A percentile compares a stretch with the other conserved stretches of the same genome.
These are phyloP conservation scores for Pogonophryne albipinna DNA, from an alignment of 2,797 vertebrate genomes.

Conservation along the genomic window DNA sequence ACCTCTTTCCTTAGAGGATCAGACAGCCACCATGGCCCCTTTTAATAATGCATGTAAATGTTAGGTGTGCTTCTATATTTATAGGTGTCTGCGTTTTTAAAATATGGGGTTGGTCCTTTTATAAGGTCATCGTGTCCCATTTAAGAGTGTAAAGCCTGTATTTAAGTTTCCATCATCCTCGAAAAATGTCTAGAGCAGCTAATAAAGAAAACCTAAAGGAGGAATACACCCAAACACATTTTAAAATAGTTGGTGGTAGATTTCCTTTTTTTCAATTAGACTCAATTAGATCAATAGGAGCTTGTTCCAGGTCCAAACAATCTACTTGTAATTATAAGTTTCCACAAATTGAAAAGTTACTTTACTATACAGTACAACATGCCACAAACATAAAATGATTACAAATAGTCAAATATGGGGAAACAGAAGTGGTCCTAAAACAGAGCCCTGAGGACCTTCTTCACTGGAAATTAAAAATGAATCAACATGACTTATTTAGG, in stretches of 20 bases:
- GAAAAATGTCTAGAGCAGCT: neutral
- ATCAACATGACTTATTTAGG: neutral
- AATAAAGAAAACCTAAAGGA: neutral
- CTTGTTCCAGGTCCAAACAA: neutral
- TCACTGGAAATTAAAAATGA: neutral
- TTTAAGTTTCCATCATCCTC: constrained; percentile 31
- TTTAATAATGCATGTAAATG: constrained; percentile 20
- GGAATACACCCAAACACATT: neutral
- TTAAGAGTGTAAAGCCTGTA: constrained; percentile 14
- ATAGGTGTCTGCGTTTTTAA: constrained; percentile 14
- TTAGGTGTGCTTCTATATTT: constrained; percentile 51
- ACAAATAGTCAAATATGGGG: no score
- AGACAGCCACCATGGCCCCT: neutral
- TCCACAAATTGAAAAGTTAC: neutral
- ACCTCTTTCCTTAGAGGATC: neutral
- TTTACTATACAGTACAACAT: neutral
- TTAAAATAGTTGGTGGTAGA: neutral
- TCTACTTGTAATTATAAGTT: neutral
- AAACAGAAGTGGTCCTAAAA: neutral
- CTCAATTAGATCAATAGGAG: neutral
- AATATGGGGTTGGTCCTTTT: constrained; percentile 41
- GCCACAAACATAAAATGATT: neutral
- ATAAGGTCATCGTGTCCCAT: constrained; percentile 48
- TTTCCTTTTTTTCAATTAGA: neutral
- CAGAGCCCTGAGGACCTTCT: constrained; percentile 7